phyloP scores from a whole-genome alignment of 2,888 invertebrate genomes.

The Pogonocherus hispidulus region DNA sequence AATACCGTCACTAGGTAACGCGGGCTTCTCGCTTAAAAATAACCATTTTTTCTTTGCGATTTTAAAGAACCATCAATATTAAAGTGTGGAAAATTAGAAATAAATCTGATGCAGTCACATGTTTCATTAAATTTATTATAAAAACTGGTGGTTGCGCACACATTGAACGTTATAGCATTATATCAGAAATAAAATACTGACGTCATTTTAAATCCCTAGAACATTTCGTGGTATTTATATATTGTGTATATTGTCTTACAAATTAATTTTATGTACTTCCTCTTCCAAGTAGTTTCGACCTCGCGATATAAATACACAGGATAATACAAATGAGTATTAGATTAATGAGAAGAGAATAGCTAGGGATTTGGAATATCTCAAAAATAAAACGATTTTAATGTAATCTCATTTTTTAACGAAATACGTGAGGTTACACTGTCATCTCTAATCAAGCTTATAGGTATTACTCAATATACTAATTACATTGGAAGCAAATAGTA shows the following conservation, averaged over 20 bases:
- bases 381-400: no score
- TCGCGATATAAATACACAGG: neutral
- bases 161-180: conserved; percentile 8
- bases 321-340: neutral
- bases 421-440: no score
- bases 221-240: conserved; percentile 12
- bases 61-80: neutral
- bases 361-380: no score
- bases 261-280: neutral
- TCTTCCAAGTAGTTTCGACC: no score
- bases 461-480: no score
- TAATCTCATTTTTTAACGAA: no score
- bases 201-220: conserved; percentile 8
- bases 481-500: no score
- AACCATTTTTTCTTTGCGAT: neutral
- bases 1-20: neutral
- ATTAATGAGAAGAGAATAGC: no score
- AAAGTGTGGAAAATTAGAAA: neutral
- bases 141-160: conserved; percentile 6
- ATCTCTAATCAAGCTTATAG: no score
- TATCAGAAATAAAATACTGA: conserved; percentile 23
- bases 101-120: neutral
- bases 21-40: neutral
- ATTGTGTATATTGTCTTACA: conserved; percentile 5
- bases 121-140: conserved; percentile 7